These are phyloP conservation scores for Galbula dea DNA, from an alignment of 2,113 vertebrate genomes.

Conservation along the genomic window DNA sequence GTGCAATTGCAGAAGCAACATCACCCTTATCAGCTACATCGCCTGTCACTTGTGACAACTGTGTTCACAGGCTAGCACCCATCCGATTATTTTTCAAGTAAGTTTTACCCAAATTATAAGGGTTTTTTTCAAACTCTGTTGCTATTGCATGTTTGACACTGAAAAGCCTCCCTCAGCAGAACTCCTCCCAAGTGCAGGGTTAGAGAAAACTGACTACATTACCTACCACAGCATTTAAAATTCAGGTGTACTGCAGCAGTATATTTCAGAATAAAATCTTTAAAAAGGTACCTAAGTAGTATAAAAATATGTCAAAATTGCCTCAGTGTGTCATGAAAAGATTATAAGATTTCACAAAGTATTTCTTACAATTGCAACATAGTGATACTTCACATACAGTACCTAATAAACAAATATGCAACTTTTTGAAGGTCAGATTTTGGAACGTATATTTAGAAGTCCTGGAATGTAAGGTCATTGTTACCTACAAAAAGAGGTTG, in stretches of 20 bases:
- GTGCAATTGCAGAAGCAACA: background rate
- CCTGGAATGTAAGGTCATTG: background rate
- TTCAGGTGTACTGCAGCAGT: background rate
- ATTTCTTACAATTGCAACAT: background rate
- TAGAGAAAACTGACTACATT: background rate
- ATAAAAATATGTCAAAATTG: background rate
- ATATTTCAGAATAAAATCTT: background rate
- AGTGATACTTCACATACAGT: background rate
- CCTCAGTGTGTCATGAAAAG: background rate
- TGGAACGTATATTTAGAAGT: background rate
- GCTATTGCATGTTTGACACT: background rate
- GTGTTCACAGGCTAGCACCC: accelerated
- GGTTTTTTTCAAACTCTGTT: background rate
- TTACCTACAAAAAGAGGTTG: too few relatives aligned
- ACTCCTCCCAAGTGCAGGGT: background rate
- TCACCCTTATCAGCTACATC: background rate
- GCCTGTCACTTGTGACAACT: accelerated
- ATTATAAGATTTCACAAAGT: background rate
- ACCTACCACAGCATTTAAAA: background rate
- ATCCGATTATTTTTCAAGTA: background rate
- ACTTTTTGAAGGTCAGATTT: background rate
- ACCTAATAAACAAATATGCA: background rate
- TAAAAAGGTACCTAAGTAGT: background rate
- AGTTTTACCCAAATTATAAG: background rate
- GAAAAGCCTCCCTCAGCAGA: background rate